Evolutionary conservation across 2,797 vertebrate genomes (phyloP).

Genomic region (Pogoniulus pusillus): DNA sequence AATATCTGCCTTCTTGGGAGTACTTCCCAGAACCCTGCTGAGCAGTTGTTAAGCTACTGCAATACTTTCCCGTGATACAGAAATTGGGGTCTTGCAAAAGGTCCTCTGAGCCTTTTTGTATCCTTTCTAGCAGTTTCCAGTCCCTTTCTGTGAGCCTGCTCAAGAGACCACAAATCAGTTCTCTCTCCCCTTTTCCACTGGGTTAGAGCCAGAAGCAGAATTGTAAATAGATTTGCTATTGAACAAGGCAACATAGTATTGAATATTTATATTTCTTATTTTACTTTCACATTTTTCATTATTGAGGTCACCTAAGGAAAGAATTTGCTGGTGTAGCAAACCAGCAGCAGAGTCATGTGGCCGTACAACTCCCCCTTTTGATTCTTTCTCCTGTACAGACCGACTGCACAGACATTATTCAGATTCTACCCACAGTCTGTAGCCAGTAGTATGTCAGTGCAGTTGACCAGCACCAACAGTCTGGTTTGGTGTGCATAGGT

Average conservation of each 20-base stretch:
- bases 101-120: background rate
- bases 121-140: background rate
- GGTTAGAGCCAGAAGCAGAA: slow-evolving; percentile 3
- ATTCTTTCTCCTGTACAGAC: background rate
- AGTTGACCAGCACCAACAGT: background rate
- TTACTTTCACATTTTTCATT: background rate
- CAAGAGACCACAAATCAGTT: background rate
- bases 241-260: background rate
- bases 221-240: background rate
- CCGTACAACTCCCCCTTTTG: background rate
- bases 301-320: background rate
- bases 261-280: slow-evolving; percentile 19
- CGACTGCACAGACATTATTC: background rate
- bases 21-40: background rate
- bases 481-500: background rate
- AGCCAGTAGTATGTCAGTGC: background rate
- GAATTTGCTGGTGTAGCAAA: background rate
- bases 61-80: background rate
- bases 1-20: background rate
- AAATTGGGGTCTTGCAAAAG: slow-evolving; percentile 12
- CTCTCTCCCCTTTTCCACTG: background rate
- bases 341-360: background rate
- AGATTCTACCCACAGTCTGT: background rate
- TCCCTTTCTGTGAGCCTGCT: background rate
- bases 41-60: background rate